Conservation (phyloP, 2,797 vertebrate genomes). For the Paedocypris micromegethes region DNA sequence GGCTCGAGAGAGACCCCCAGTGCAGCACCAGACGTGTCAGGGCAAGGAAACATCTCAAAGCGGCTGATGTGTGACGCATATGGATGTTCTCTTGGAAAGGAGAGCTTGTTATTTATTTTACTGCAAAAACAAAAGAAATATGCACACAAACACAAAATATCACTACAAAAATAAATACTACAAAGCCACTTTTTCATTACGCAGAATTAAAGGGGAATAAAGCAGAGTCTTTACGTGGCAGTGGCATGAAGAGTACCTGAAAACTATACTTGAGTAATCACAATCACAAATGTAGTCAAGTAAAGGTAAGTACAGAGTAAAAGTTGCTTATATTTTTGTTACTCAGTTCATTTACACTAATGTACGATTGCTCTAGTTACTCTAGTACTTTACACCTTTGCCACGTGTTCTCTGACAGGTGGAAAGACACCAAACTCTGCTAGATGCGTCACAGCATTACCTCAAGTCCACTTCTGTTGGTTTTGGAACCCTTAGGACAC, state of each 20-base stretch:
- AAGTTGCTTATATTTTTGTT: too few relatives aligned
- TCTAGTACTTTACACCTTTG: background rate
- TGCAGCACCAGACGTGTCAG: constrained; percentile 47
- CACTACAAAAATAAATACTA: background rate
- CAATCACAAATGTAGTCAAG: too few relatives aligned
- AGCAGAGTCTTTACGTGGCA: too few relatives aligned
- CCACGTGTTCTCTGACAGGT: background rate
- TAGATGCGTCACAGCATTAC: constrained; percentile 19
- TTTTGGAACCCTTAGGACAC: constrained; percentile 43
- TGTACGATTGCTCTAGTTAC: too few relatives aligned
- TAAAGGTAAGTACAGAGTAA: too few relatives aligned
- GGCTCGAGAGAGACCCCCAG: constrained; percentile 53
- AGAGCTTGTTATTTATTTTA: constrained; percentile 57
- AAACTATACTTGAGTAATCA: too few relatives aligned
- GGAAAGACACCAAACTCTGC: background rate
- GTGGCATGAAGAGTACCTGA: too few relatives aligned
- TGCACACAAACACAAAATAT: constrained; percentile 15
- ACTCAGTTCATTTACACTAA: too few relatives aligned
- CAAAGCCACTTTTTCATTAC: background rate
- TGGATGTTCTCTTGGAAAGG: constrained; percentile 65
- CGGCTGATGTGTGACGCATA: constrained; percentile 74
- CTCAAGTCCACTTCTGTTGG: constrained; percentile 39
- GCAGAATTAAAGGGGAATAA: background rate
- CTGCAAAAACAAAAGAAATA: constrained; percentile 39
- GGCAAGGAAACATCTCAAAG: constrained; percentile 67